phyloP scores from a whole-genome alignment of 2,888 invertebrate genomes.

The Xestia rhomboidea region DNA sequence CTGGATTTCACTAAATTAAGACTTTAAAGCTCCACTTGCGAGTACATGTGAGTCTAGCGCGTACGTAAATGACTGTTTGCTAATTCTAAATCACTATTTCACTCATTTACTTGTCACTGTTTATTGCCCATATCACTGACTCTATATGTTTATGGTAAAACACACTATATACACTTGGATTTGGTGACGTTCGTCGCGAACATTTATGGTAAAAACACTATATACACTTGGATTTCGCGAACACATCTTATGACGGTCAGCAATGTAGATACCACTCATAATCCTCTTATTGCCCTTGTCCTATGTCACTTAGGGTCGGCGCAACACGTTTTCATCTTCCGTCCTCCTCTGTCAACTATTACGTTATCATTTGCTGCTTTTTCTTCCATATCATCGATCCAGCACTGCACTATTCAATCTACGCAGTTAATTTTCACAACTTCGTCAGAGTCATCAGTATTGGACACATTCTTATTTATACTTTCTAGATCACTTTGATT shows the following conservation, averaged over 20 bases:
- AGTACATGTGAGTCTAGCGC: no score
- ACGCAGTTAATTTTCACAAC: background rate
- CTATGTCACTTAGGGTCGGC: background rate
- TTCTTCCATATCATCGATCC: background rate
- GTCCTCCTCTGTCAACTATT: background rate
- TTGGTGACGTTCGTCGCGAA: no score
- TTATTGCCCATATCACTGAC: no score
- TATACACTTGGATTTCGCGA: no score
- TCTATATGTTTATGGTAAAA: no score
- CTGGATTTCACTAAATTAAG: no score
- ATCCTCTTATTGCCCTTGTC: background rate
- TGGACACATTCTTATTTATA: background rate
- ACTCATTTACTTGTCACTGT: no score
- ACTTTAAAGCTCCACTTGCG: no score
- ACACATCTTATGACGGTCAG: background rate
- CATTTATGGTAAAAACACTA: no score
- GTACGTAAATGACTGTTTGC: no score
- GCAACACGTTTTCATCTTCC: background rate
- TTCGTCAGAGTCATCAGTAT: background rate
- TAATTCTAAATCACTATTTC: no score
- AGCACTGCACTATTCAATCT: background rate
- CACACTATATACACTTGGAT: no score
- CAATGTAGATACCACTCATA: background rate
- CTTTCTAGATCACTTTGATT: background rate
- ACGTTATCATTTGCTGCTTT: background rate